Base-by-base conservation (phyloP, 2,113 vertebrate genomes). In the Setophaga coronata region DNA sequence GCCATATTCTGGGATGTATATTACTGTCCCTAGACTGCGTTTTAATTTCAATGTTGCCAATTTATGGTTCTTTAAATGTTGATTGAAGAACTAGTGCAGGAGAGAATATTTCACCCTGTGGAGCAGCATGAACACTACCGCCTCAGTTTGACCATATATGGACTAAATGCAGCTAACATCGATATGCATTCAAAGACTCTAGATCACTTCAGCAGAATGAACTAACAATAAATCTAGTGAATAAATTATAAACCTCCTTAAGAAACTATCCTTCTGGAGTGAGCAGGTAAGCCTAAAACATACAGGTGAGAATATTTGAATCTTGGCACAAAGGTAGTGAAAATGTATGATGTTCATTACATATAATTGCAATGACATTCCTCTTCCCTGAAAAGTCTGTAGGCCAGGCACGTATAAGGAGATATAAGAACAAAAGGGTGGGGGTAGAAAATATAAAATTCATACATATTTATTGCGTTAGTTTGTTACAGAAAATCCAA, bases 51-150 rank as follows among this genome's bases (percentile, higher is more conserved):
- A 1, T 77, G 53, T 45, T 93, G 23, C 70, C 66, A 79, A 45
- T 66, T 94, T 82, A 69, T 82, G 29, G 9, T 34, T 90, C 26
- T 96, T 86, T 79, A 86, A 95, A 94, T 80, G 66, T 29, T 95
- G 87, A 77, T 54, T 48, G 69, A 94, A 47, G n/a, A 61, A 76
- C 31, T 45, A 82, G 16, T 31, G 18, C 28, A 67, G 36, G 47
- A 93, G 72, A 71, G 38, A 76, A 16, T 67, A 80, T 34, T 47
- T 71, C 48, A 17, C 4, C 42, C 14, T 18, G 5, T n/a, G 34
- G 31, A 50, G 14, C 19, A 91, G 40, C 18, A 67, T 31, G 14
- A 58, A 61, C 26, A 34, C 8, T 47, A 76, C 14, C 9, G 67
- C 5, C n/a, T 87, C n/a, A 14, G 33, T 47, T 89, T 2, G 14